Evolutionary conservation across 2,888 invertebrate species (phyloP).

Genomic region (Amorpha juglandis): DNA sequence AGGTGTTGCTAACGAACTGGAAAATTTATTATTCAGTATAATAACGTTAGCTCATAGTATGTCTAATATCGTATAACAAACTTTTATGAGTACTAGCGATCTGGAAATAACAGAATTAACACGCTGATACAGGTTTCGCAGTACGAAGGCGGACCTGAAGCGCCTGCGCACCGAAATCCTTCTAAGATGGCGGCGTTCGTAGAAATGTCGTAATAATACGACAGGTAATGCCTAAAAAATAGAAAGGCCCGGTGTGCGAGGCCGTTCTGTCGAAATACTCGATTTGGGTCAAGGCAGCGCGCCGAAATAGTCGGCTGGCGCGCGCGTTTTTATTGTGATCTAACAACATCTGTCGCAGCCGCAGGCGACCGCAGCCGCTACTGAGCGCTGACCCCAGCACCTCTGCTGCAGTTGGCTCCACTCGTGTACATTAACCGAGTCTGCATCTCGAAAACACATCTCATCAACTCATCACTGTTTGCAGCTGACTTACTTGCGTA

Average conservation of each 20-base stretch:
- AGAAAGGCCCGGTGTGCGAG: slow-evolving; percentile 84
- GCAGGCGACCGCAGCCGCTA: slow-evolving; percentile 33
- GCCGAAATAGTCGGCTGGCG: slow-evolving; percentile 83
- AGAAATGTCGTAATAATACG: slow-evolving; percentile 82
- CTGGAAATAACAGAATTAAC: slow-evolving; percentile 47
- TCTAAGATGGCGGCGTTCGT: slow-evolving; percentile 74
- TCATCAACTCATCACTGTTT: not conserved
- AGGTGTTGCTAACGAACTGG: not conserved
- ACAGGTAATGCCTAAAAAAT: slow-evolving; percentile 85
- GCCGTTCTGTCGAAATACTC: slow-evolving; percentile 82
- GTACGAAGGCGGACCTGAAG: slow-evolving; percentile 55
- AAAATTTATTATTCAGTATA: not conserved
- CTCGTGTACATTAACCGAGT: not conserved
- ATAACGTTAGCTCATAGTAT: no score
- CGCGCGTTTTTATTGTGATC: slow-evolving; percentile 82
- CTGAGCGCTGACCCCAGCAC: slow-evolving; percentile 41
- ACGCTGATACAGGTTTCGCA: slow-evolving; percentile 54
- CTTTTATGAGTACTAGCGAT: slow-evolving; percentile 30
- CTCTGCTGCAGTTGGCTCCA: slow-evolving; percentile 4
- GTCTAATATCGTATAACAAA: not conserved
- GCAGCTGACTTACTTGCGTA: no score
- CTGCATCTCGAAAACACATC: no score
- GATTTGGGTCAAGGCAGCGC: slow-evolving; percentile 83
- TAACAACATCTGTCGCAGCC: slow-evolving; percentile 81
- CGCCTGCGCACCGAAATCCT: slow-evolving; percentile 68